Evolutionary conservation across 2,113 vertebrate genomes (phyloP), one percentile per base, ranked within the genome.

Genomic region (Polyodon spathula): DNA sequence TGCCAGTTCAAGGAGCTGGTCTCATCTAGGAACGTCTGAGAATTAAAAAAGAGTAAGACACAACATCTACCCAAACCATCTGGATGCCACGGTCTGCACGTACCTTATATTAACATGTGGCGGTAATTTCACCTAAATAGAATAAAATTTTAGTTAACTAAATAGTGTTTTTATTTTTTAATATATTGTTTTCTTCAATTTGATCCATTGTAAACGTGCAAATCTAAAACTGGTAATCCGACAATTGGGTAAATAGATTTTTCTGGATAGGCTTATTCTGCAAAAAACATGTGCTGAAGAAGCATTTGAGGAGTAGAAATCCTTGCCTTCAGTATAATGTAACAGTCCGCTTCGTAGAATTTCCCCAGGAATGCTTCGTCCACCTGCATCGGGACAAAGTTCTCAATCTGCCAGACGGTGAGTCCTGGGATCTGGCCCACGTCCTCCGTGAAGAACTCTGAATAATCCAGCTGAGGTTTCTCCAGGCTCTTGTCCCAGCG

Each of bases 341-440:
- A 99, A 83, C 93, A 93, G 78, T 99, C 96, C 0, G 94, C 96
- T 73, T 99, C 96, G 0, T 99, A 99, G 81, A 99, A 98, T 77
- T 93, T 96, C 64, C 95, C 86, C 0, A 93, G 90, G 63, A 97
- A 89, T 6, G 94, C 70, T 61, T 98, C 95, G 0, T 97, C 95
- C 56, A 97, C 86, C 70, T 85, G 76, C 0, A 84, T 73, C 0
- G 96, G 96, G 61, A 98, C 65, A 0, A 99, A 99, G 75, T 98
- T 99, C 79, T 99, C 96, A 0, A 99, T 99, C 82, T 97, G 96
- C 94, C 93, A 99, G 70, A 95, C 81, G 0, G 84, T 73, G 53
- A 97, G 44, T 3, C 94, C 93, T 0, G 96, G 96, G 62, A 97
- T 72, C 76, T 96, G 94, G 2, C 96, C 96, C 59, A 88, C 90